Evolutionary conservation across 1,140 invertebrate genomes (phyloP).

Genomic region (Nixonia krombeini): DNA sequence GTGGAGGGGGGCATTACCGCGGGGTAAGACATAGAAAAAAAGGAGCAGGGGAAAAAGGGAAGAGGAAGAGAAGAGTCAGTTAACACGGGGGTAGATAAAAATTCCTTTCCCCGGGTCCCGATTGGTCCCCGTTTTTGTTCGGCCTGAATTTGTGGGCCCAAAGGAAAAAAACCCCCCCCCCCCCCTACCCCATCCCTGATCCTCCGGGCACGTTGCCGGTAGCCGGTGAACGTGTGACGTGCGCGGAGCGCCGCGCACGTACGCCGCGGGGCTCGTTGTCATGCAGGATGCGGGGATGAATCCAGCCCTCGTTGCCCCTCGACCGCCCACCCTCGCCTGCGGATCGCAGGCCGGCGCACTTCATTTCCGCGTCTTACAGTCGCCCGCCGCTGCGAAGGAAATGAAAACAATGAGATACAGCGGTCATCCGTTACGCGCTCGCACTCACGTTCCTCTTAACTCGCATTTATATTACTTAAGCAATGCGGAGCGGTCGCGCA

Average conservation of each 20-base stretch:
- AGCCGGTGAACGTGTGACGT: constrained; percentile 47
- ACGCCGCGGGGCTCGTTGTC: constrained; percentile 38
- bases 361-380: constrained; percentile 66
- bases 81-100: no score
- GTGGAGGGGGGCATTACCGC: no score
- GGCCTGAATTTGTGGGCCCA: background rate
- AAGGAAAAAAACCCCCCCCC: no score
- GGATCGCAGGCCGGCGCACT: constrained; percentile 50
- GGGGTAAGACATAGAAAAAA: no score
- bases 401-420: constrained; percentile 71
- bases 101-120: no score
- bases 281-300: constrained; percentile 43
- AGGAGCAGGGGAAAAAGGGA: no score
- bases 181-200: no score
- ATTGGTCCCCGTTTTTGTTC: no score
- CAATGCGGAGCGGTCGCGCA: constrained; percentile 43
- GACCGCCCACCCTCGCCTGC: constrained; percentile 10
- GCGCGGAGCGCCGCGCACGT: constrained; percentile 14
- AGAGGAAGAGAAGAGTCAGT: no score
- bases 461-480: constrained; percentile 69
- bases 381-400: constrained; percentile 62
- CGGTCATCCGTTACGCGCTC: constrained; percentile 65
- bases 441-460: constrained; percentile 60
- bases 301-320: constrained; percentile 14
- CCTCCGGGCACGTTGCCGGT: no score